These are phyloP conservation scores for silkworm (Bombyx mori) DNA, from an alignment of 1,140 invertebrate species.

Conservation along the genomic window ASM3026992v2 NC_085119.1:11800501-11801000, in stretches of 20 bases:
- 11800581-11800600: too few relatives aligned
- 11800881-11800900: constrained; percentile 41
- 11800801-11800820: constrained; percentile 50
- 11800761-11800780: constrained; percentile 20
- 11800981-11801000: constrained; percentile 34
- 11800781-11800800: constrained; percentile 35
- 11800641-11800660: too few relatives aligned
- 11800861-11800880: constrained; percentile 66
- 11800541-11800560: too few relatives aligned
- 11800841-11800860: constrained; percentile 40
- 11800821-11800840: constrained; percentile 40
- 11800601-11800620: too few relatives aligned
- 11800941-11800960: constrained; percentile 65
- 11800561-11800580: too few relatives aligned
- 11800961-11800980: constrained; percentile 30
- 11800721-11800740: constrained; percentile 19
- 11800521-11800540: too few relatives aligned
- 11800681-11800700: constrained; percentile 38
- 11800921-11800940: constrained; percentile 70
- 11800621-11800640: too few relatives aligned
- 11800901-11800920: constrained; percentile 67
- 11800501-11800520: too few relatives aligned
- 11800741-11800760: constrained; percentile 17
- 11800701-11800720: constrained; percentile 53
- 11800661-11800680: constrained; percentile 17